A percentile compares a stretch with the other conserved stretches of the same genome.
Evolutionary conservation across 53 echinoderm and acorn worm genomes (phyloP).

Genomic region (Temnopleurus reevesii): DNA sequence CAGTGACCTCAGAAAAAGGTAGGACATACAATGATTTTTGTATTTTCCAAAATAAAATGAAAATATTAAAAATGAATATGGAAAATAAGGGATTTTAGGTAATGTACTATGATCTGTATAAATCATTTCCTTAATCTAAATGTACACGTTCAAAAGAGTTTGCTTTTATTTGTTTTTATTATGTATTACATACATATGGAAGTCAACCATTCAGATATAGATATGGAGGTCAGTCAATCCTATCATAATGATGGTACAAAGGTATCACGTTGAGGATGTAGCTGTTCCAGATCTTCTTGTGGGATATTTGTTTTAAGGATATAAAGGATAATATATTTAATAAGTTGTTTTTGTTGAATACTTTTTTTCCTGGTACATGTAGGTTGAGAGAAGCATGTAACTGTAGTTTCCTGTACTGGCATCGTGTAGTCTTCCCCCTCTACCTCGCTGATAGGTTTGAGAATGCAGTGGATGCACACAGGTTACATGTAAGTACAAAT

Average conservation of each 20-base stretch:
- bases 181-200: too few species aligned
- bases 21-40: slow-evolving; percentile 3
- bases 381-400: slow-evolving; percentile 89
- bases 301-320: not conserved
- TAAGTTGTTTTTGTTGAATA: not conserved
- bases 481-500: slow-evolving; percentile 81
- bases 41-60: not conserved
- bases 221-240: too few species aligned
- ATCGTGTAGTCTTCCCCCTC: slow-evolving; percentile 93
- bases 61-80: too few species aligned
- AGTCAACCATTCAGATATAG: too few species aligned
- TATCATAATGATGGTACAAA: too few species aligned
- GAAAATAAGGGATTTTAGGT: too few species aligned
- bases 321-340: not conserved
- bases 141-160: too few species aligned
- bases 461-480: slow-evolving; percentile 91
- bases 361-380: not conserved
- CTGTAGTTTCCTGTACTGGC: slow-evolving; percentile 98
- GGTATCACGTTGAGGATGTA: too few species aligned
- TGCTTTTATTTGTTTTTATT: too few species aligned
- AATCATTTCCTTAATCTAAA: too few species aligned
- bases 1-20: slow-evolving; percentile 93
- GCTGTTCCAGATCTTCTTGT: too few species aligned
- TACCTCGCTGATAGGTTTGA: slow-evolving; percentile 92
- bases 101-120: too few species aligned